Conservation (phyloP, 1,140 invertebrate genomes). For the Mizuhopecten yessoensis region DNA sequence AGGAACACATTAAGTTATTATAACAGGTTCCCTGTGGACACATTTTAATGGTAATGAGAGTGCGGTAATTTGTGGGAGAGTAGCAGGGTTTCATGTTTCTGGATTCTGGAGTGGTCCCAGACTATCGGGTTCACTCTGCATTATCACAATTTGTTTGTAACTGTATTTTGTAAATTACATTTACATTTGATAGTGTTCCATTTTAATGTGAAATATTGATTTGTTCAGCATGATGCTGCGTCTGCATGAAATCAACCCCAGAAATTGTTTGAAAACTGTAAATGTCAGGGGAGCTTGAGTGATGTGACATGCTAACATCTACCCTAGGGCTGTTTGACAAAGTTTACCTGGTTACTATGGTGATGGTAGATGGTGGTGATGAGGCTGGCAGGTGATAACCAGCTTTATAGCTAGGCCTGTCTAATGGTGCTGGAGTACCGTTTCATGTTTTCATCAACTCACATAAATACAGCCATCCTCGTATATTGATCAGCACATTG, state of each 20-base stretch:
- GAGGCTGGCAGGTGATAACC: neutral
- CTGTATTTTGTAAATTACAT: slow-evolving; percentile 39
- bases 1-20: slow-evolving; percentile 11
- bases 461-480: slow-evolving; percentile 14
- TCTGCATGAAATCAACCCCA: neutral
- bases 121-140: neutral
- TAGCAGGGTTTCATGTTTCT: neutral
- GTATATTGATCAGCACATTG: neutral
- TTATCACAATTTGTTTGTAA: neutral
- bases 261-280: slow-evolving; percentile 29
- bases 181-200: neutral
- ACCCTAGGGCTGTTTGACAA: slow-evolving; percentile 12
- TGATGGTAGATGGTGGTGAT: neutral
- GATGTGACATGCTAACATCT: neutral
- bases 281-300: slow-evolving; percentile 31
- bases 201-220: slow-evolving; percentile 30
- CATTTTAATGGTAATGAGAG: neutral
- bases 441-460: slow-evolving; percentile 27
- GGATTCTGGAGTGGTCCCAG: neutral
- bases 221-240: neutral
- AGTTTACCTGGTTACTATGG: slow-evolving; percentile 18
- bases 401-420: neutral
- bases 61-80: neutral
- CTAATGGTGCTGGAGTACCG: slow-evolving; percentile 19
- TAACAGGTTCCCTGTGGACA: neutral